Base-by-base conservation (phyloP, 2,888 invertebrate genomes). In the Halocaridina rubra region DNA sequence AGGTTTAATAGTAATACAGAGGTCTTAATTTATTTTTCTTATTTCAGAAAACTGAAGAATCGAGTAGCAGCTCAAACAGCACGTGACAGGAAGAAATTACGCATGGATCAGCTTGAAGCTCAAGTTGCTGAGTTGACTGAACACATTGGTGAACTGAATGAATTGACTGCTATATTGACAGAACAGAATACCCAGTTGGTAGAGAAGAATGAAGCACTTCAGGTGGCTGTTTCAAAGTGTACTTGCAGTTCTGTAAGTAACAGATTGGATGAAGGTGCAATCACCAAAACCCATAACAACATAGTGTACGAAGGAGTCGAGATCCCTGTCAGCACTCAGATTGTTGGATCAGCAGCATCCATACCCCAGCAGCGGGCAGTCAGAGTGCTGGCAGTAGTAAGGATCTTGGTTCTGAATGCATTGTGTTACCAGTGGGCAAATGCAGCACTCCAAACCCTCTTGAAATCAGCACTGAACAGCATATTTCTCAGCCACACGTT, bases 61-160 rank as follows among this genome's bases (percentile, higher is more conserved):
- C 93, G 98, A 89, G 97, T 98, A 30, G 98, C 99, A 39, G 99
- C 99, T 2, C 99, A 99, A 92, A 97, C 97, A 72, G 98, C 98
- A 0, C 94, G 99, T 80, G 99, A 99, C 91, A 93, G 98, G 67
- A 99, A 99, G 91, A 98, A 98, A 91, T 96, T 96, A 0, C 95
- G 95, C 90, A 95, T 98, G 94, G 95, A 96, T 30, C 76, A 82
- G 46, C 75, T 88, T 61, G 88, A 88, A 76, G 46, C 32, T 32
- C 76, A 82, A 27, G 61, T 87, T 3, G 30, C 74, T 19, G 80
- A 85, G 24, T 19, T 85, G 39, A 64, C 29, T 3, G 78, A 81
- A 57, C 67, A 80, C 3, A 57, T 88, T 2, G 29, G 57, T 19
- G 75, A 82, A 32, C 39, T 88, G 13, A 69, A 78, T 57, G 64